Percentiles rank a stretch among this genome's conserved stretches.
phyloP scores from a whole-genome alignment of 2,797 vertebrate species.

The Mastacembelus armatus region DNA sequence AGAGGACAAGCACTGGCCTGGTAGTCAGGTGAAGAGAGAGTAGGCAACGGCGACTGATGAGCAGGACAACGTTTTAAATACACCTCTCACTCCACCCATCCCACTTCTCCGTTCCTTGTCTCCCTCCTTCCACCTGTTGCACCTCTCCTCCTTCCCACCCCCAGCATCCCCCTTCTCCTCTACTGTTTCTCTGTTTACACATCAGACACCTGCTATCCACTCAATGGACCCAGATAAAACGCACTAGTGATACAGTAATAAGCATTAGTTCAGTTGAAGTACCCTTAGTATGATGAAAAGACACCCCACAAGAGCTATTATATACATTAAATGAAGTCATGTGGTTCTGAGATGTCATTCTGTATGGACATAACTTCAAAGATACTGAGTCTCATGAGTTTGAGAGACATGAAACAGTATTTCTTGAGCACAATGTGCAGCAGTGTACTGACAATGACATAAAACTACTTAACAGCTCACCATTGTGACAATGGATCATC shows the following conservation, averaged over 20 bases:
- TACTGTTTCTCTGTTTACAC: conserved; percentile 70
- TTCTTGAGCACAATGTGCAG: background rate
- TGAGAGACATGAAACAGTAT: background rate
- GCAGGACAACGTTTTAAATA: conserved; percentile 81
- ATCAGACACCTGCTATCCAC: conserved; percentile 60
- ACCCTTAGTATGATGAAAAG: conserved; percentile 23
- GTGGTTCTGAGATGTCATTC: conserved; percentile 8
- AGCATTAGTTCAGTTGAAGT: conserved; percentile 40
- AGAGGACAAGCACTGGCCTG: conserved; percentile 53
- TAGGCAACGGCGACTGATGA: conserved; percentile 57
- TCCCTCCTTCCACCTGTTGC: conserved; percentile 62
- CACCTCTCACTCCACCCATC: conserved; percentile 74
- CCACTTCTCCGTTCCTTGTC: conserved; percentile 37
- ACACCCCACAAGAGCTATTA: background rate
- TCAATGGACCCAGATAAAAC: conserved; percentile 27
- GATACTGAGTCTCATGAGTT: background rate
- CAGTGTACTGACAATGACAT: background rate
- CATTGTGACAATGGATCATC: conserved; percentile 26
- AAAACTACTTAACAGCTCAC: background rate
- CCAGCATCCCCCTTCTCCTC: conserved; percentile 17
- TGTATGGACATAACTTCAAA: background rate
- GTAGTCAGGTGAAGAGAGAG: conserved; percentile 50
- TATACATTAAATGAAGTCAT: conserved; percentile 6
- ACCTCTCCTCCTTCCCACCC: conserved; percentile 33
- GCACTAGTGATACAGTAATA: conserved; percentile 14